A percentile compares a stretch with the other conserved stretches of the same genome.
Conservation (phyloP, 2,113 vertebrate genomes). For the Ochotona princeps region DNA sequence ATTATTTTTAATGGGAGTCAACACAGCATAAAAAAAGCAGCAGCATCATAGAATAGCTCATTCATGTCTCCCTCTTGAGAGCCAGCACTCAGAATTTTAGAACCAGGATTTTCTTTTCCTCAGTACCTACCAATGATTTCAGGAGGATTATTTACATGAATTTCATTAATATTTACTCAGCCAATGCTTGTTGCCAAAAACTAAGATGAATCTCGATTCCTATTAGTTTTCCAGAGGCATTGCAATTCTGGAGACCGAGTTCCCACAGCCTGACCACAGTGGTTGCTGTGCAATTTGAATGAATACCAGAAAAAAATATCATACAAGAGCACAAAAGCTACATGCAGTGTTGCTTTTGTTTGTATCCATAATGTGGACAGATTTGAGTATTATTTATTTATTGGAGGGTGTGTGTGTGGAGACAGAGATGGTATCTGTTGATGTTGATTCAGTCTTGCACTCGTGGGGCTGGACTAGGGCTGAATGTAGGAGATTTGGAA, state of each 20-base stretch:
- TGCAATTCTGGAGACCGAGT: background rate
- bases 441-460: too few species aligned
- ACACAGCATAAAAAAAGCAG: background rate
- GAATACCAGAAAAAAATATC: background rate
- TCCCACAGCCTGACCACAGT: background rate
- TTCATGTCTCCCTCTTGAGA: background rate
- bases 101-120: background rate
- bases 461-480: too few species aligned
- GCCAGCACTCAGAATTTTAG: background rate
- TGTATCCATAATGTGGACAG: background rate
- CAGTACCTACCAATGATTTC: background rate
- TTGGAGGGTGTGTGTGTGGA: too few species aligned
- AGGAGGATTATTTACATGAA: background rate
- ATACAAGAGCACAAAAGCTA: background rate
- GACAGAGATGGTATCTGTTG: too few species aligned
- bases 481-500: too few species aligned
- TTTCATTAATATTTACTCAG: background rate
- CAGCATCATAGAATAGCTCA: background rate
- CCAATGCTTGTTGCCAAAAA: background rate
- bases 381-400: background rate
- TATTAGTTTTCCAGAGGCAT: background rate
- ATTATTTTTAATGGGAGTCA: slow-evolving; percentile 17
- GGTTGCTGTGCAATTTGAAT: background rate
- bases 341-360: background rate
- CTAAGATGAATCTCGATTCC: background rate